Percentiles rank a stretch among this genome's conserved stretches.
phyloP scores from a whole-genome alignment of 1,140 invertebrate species.

The Dufourea novaeangliae region DNA sequence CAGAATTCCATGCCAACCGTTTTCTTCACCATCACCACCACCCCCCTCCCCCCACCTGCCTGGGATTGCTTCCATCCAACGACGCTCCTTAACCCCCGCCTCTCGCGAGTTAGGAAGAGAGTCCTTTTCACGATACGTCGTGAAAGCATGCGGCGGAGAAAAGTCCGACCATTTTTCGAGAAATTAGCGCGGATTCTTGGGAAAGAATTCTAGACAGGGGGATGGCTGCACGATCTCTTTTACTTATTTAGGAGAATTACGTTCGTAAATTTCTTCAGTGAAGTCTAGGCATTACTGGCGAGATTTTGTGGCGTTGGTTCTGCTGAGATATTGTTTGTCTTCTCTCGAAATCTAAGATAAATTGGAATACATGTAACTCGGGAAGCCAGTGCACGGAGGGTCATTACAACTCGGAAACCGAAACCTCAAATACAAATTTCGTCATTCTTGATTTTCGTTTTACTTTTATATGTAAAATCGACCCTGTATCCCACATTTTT shows the following conservation, averaged over 20 bases:
- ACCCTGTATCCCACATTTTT: too few relatives aligned
- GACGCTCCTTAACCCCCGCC: constrained; percentile 6
- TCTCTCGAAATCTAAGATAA: background rate
- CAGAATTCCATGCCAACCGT: constrained; percentile 17
- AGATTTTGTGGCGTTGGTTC: too few relatives aligned
- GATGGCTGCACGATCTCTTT: constrained; percentile 10
- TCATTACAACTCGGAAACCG: too few relatives aligned
- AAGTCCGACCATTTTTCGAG: constrained; percentile 15
- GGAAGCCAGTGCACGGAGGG: background rate
- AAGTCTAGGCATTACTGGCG: background rate
- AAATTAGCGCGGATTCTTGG: constrained; percentile 32
- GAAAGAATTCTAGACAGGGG: background rate
- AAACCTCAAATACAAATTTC: too few relatives aligned
- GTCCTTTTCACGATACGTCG: constrained; percentile 8
- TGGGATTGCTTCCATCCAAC: constrained; percentile 5
- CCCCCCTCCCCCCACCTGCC: background rate
- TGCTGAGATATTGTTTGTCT: background rate
- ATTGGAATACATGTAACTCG: background rate
- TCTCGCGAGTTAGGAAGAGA: constrained; percentile 19
- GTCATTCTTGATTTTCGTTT: too few relatives aligned
- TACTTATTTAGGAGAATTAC: background rate
- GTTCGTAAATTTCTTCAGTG: background rate
- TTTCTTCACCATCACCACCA: background rate
- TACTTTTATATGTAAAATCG: too few relatives aligned
- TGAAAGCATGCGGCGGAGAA: constrained; percentile 11